These are phyloP conservation scores for Myotis daubentonii DNA, from an alignment of 2,797 vertebrate species.

Conservation along the genomic window DNA sequence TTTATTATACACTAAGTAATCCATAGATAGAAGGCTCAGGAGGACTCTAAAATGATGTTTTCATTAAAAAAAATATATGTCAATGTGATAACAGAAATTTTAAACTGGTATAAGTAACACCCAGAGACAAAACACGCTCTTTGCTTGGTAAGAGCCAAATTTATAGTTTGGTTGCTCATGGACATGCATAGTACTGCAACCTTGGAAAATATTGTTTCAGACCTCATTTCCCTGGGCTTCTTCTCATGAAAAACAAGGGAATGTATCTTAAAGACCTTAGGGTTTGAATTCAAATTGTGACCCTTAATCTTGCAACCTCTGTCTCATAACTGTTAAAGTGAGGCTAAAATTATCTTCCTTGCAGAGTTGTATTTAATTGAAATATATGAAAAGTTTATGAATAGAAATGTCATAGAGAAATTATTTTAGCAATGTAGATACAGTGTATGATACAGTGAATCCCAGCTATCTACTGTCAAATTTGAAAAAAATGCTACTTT, in stretches of 20 bases:
- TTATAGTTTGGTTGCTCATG: not conserved
- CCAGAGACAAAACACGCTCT: not conserved
- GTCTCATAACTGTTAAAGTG: not conserved
- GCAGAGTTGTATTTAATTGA: not conserved
- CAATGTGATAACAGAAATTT: not conserved
- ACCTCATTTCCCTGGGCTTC: not conserved
- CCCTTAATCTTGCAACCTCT: not conserved
- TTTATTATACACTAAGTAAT: not conserved
- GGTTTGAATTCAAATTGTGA: not conserved
- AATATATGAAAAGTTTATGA: not conserved
- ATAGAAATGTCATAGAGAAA: not conserved
- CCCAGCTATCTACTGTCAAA: not conserved
- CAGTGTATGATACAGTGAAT: not conserved
- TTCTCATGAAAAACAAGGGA: not conserved
- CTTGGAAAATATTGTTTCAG: not conserved
- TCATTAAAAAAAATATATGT: not conserved
- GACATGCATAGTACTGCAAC: not conserved
- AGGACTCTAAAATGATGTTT: not conserved
- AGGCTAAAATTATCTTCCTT: not conserved
- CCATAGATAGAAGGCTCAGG: not conserved
- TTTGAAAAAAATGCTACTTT: not conserved
- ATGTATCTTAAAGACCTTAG: not conserved
- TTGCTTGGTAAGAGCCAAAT: not conserved
- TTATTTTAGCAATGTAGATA: not conserved
- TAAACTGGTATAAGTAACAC: not conserved